Conservation (phyloP, 64 coral and sea anemone species). For the Actinia tenebrosa region DNA sequence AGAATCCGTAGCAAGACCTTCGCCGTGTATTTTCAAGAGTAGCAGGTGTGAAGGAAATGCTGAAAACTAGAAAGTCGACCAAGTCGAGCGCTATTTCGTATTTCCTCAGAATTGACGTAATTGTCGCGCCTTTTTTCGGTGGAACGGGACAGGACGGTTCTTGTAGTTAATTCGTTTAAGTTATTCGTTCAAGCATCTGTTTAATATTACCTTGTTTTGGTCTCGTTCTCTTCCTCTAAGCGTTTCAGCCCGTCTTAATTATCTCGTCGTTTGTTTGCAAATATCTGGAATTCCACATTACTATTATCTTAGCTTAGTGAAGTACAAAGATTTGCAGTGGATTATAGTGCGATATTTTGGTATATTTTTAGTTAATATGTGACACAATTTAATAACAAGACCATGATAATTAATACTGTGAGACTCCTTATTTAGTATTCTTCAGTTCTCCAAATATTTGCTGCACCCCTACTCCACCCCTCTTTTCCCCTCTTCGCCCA, state of each 20-base stretch:
- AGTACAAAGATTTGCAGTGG: background rate
- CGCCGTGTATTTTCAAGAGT: background rate
- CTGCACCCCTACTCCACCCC: background rate
- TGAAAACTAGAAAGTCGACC: background rate
- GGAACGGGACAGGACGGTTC: slow-evolving; percentile 13
- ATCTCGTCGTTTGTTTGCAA: background rate
- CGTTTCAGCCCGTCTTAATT: background rate
- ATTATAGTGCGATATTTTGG: background rate
- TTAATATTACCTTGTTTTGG: background rate
- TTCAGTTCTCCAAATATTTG: background rate
- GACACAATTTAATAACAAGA: background rate
- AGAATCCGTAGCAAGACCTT: background rate
- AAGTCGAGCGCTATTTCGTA: slow-evolving; percentile 6
- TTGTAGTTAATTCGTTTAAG: slow-evolving; percentile 8
- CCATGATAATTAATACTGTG: background rate
- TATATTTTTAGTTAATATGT: background rate
- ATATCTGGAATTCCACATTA: background rate
- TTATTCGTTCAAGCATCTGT: background rate
- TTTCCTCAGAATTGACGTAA: slow-evolving; percentile 14
- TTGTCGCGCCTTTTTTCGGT: slow-evolving; percentile 25
- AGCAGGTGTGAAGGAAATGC: slow-evolving; percentile 8
- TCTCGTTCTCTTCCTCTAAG: background rate
- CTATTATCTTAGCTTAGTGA: background rate
- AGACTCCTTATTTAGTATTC: background rate
- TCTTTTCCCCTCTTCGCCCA: background rate